Conservation (phyloP, 2,888 invertebrate genomes). For the Loripinus fragilis region DNA sequence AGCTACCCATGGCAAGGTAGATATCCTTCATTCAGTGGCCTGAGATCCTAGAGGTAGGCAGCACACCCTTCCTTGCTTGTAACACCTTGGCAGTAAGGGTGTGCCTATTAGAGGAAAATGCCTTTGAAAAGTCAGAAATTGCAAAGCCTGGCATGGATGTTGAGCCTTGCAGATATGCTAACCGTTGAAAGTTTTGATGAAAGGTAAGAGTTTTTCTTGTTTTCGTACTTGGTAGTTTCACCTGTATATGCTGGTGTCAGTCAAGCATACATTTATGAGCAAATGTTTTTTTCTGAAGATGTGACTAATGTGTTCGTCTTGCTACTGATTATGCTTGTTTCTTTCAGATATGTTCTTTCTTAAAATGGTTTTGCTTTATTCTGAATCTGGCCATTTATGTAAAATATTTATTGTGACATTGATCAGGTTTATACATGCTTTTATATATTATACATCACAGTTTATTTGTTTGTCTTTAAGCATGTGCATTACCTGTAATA, state of each 20-base stretch:
- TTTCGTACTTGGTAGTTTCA: neutral
- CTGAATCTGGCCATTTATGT: neutral
- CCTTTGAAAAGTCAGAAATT: slow-evolving; percentile 46
- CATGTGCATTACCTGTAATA: too few species aligned
- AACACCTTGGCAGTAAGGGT: slow-evolving; percentile 58
- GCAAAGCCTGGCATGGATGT: slow-evolving; percentile 59
- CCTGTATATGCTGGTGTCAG: neutral
- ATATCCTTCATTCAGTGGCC: slow-evolving; percentile 54
- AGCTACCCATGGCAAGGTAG: slow-evolving; percentile 59
- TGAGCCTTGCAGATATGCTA: slow-evolving; percentile 52
- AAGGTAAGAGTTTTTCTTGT: neutral
- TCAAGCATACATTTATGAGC: slow-evolving; percentile 18
- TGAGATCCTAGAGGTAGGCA: slow-evolving; percentile 45
- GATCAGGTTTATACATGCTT: slow-evolving; percentile 38
- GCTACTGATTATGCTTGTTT: slow-evolving; percentile 22
- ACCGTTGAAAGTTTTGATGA: neutral
- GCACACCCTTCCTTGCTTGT: slow-evolving; percentile 51
- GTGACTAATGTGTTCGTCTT: slow-evolving; percentile 40
- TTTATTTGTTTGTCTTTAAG: too few species aligned
- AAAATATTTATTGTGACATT: neutral
- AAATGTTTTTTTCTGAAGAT: slow-evolving; percentile 10
- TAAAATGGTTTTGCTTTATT: neutral
- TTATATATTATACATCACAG: neutral
- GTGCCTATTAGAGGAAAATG: slow-evolving; percentile 35
- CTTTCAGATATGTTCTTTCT: neutral